A percentile compares a stretch with the other conserved stretches of the same genome.
Conservation (phyloP, 2,888 invertebrate species). For the Ditula angustiorana region DNA sequence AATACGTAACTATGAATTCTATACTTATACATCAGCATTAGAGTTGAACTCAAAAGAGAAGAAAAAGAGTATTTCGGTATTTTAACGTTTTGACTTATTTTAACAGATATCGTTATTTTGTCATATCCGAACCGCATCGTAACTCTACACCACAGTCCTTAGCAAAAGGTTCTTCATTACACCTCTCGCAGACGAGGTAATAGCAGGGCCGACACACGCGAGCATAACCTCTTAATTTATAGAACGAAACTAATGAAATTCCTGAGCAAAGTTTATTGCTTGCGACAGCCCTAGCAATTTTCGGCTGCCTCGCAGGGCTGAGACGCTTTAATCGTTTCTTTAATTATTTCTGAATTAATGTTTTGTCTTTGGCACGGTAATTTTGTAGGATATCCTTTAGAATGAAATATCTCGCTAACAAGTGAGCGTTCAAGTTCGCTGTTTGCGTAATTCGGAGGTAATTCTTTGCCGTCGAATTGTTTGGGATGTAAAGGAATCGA, state of each 20-base stretch:
- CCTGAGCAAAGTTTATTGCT: conserved; percentile 82
- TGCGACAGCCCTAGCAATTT: conserved; percentile 82
- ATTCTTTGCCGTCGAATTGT: conserved; percentile 15
- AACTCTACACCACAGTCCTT: conserved; percentile 48
- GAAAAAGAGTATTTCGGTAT: too few species aligned
- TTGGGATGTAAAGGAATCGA: neutral
- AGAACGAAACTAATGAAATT: conserved; percentile 86
- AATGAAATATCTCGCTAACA: conserved; percentile 46
- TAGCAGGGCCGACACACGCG: conserved; percentile 84
- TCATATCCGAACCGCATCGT: conserved; percentile 54
- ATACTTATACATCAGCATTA: too few species aligned
- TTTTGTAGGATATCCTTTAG: conserved; percentile 52
- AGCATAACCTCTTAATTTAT: conserved; percentile 86
- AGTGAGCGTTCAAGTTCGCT: conserved; percentile 13
- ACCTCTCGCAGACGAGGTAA: conserved; percentile 77
- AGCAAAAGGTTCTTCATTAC: conserved; percentile 78
- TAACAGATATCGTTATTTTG: neutral
- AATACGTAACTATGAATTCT: too few species aligned
- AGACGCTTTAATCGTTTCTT: conserved; percentile 78
- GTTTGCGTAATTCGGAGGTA: conserved; percentile 28
- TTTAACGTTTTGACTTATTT: too few species aligned
- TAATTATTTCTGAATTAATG: conserved; percentile 82
- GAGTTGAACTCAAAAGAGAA: too few species aligned
- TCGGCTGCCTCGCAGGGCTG: conserved; percentile 63
- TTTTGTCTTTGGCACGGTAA: conserved; percentile 63